A percentile compares a stretch with the other conserved stretches of the same genome.
Evolutionary conservation across 1,140 invertebrate genomes (phyloP).

Genomic region (Pogonomyrmex barbatus): DNA sequence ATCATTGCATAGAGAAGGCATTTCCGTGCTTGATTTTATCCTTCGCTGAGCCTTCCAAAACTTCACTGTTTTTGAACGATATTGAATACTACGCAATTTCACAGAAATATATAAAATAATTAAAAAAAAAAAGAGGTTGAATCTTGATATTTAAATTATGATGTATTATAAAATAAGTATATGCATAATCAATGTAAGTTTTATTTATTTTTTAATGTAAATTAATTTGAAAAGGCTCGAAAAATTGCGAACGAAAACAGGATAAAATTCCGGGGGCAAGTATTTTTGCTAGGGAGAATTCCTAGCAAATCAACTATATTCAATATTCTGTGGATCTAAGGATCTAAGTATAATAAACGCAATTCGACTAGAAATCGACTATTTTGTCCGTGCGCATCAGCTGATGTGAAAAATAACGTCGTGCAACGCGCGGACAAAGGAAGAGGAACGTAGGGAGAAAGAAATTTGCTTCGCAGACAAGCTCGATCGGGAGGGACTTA

Average conservation of each 20-base stretch:
- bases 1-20: not conserved
- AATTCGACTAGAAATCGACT: slow-evolving; percentile 41
- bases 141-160: not conserved
- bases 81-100: not conserved
- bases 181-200: not conserved
- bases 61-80: not conserved
- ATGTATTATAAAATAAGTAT: not conserved
- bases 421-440: slow-evolving; percentile 26
- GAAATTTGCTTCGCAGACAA: slow-evolving; percentile 51
- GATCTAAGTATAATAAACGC: slow-evolving; percentile 41
- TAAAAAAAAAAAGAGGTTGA: too few relatives aligned
- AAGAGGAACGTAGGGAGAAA: not conserved
- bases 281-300: not conserved
- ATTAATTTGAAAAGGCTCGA: not conserved
- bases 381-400: slow-evolving; percentile 8
- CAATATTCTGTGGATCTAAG: slow-evolving; percentile 18
- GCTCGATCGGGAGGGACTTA: slow-evolving; percentile 54
- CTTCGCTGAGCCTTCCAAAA: not conserved
- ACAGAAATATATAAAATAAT: not conserved
- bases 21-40: not conserved
- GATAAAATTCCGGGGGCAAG: not conserved
- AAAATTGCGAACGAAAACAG: not conserved
- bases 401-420: slow-evolving; percentile 55
- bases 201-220: not conserved
- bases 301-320: not conserved